Evolutionary conservation across 2,888 invertebrate genomes (phyloP).

Genomic region (Zonitis immaculata): DNA sequence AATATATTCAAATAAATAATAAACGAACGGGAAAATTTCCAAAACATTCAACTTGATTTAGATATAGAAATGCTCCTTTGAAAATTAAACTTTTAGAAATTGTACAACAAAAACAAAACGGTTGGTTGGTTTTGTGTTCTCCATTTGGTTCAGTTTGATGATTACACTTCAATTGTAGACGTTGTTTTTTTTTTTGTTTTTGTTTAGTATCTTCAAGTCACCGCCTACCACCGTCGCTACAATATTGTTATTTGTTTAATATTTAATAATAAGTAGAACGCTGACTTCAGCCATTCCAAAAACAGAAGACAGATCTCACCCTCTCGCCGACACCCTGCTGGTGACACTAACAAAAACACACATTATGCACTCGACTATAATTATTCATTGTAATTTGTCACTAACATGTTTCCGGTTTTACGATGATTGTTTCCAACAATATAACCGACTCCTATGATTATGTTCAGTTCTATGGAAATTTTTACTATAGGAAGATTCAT

Average conservation of each 20-base stretch:
- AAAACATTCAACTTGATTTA: background rate
- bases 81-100: slow-evolving; percentile 19
- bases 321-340: slow-evolving; percentile 22
- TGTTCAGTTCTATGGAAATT: background rate
- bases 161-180: background rate
- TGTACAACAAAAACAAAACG: background rate
- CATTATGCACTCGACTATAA: slow-evolving; percentile 31
- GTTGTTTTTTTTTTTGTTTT: background rate
- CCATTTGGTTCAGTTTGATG: background rate
- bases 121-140: background rate
- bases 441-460: slow-evolving; percentile 16
- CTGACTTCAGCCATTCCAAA: background rate
- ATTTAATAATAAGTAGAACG: background rate
- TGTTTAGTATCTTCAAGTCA: background rate
- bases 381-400: slow-evolving; percentile 38
- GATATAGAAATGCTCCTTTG: slow-evolving; percentile 16
- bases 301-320: slow-evolving; percentile 26
- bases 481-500: background rate
- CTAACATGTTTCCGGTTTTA: slow-evolving; percentile 35
- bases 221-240: background rate
- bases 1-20: no score
- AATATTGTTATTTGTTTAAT: background rate
- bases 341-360: slow-evolving; percentile 29
- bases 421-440: slow-evolving; percentile 24
- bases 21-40: background rate